Base-by-base conservation (phyloP, 1,140 invertebrate genomes). In the Aphidius gifuensis region DNA sequence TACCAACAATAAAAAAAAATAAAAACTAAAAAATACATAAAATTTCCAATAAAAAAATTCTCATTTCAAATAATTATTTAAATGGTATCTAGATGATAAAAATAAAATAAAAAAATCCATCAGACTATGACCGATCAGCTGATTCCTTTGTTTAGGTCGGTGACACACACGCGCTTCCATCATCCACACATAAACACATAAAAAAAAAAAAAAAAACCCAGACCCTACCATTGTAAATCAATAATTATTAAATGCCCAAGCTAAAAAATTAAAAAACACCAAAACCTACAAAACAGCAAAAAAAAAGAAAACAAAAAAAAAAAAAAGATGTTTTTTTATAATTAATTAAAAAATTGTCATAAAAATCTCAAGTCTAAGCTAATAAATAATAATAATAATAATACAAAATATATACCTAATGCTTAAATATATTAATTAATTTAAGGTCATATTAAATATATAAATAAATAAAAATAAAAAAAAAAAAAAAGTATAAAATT, bases 131-230 rank as follows among this genome's bases (percentile, higher is more conserved):
- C 57, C 80, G 83, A 89, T 88, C 87, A 89, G 87, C 88, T 89
- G 87, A 88, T 88, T 86, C 85, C 86, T 89, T 89, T 88, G 87
- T 89, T 88, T 88, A 84, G 82, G 76, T 83, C 71, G 71, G 71
- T 74, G 75, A 77, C 75, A 76, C 70, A 71, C 69, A 67, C 66
- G 68, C 73, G 72, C n/a, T n/a, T n/a, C n/a, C n/a, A n/a, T n/a
- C n/a, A n/a, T n/a, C n/a, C n/a, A n/a, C n/a, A n/a, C n/a, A n/a
- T n/a, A n/a, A n/a, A n/a, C n/a, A n/a, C n/a, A n/a, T n/a, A n/a
- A n/a, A n/a, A n/a, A n/a, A n/a, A n/a, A n/a, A n/a, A n/a, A n/a
- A 70, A 62, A 58, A 61, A 46, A 38, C 9, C 32, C 16, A 69
- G 61, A 65, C 69, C 65, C 73, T 73, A 70, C 75, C 73, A 71